These are phyloP conservation scores for Fragum sueziense DNA, from an alignment of 2,888 invertebrate species.

Conservation along the genomic window DNA sequence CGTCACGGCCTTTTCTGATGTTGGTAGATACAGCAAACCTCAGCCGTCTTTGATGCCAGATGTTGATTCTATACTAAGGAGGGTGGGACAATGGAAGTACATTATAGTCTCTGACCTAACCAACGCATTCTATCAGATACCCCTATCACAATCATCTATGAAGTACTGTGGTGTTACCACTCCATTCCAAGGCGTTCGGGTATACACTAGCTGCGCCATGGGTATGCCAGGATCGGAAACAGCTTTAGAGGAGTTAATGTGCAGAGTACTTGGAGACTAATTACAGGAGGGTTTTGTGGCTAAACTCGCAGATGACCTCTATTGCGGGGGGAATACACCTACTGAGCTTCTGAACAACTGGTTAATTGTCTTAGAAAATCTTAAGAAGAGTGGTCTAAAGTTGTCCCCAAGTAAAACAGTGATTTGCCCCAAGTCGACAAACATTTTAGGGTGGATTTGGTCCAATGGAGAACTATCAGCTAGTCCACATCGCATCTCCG, in stretches of 20 bases:
- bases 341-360: constrained; percentile 43
- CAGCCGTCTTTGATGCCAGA: constrained; percentile 57
- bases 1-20: constrained; percentile 56
- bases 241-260: constrained; percentile 63
- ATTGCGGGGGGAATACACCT: constrained; percentile 56
- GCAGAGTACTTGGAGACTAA: constrained; percentile 52
- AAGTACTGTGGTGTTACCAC: constrained; percentile 66
- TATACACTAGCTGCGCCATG: constrained; percentile 66
- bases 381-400: constrained; percentile 41
- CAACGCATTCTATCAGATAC: constrained; percentile 64
- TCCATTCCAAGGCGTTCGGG: constrained; percentile 59
- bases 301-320: constrained; percentile 60
- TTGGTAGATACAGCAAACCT: constrained; percentile 60
- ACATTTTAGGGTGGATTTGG: constrained; percentile 58
- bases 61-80: constrained; percentile 39
- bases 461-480: constrained; percentile 31
- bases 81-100: constrained; percentile 59
- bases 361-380: constrained; percentile 42
- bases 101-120: constrained; percentile 58
- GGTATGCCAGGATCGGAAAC: constrained; percentile 69
- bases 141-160: constrained; percentile 57
- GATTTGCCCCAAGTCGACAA: constrained; percentile 35
- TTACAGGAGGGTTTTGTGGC: constrained; percentile 49
- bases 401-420: constrained; percentile 53
- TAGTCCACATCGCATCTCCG: constrained; percentile 44